Evolutionary conservation across 2,888 invertebrate genomes (phyloP), one percentile per base, ranked within the genome.

Genomic region (Rotaria socialis): DNA sequence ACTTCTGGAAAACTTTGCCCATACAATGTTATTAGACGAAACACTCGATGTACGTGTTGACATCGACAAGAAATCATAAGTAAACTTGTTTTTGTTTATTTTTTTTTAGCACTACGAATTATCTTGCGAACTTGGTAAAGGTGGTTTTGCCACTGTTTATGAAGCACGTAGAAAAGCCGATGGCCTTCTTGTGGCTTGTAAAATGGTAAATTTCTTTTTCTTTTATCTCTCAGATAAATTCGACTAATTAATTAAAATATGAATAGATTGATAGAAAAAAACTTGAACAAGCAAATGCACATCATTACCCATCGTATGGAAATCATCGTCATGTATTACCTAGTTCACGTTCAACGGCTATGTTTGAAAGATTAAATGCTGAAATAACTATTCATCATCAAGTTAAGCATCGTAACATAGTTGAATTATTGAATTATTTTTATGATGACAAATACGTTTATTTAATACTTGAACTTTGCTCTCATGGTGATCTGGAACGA

Each of bases 381-480:
- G 97, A 97, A 92, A 96, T 97, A 24, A 94, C 94, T 85, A 96
- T 97, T 89, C 97, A 97, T 91, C 95, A 95, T 56, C 93, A 95
- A 88, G 92, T 97, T 24, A 96, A 96, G 90, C 96, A 97, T 92
- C 95, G 96, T 27, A 94, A 96, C 43, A 94, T 97, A 88, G 92
- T 97, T 88, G 91, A 92, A 92, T 91, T 97, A 87, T 95, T 94
- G 90, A 95, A 95, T 41, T 96, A 94, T 92, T 97, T 97, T 92
- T 96, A 97, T 92, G 96, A 97, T 92, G 93, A 92, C 86, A 94
- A 95, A 90, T 95, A 95, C 92, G 96, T 97, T 67, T 97, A 97
- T 92, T 93, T 97, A 89, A 94, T 97, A 60, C 92, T 97, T 90
- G 97, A 97, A 92, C 92, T 96, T 88, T 97, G 97, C 89, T 94